phyloP scores from a whole-genome alignment of 2,888 invertebrate species.

The Acleris laterana region DNA sequence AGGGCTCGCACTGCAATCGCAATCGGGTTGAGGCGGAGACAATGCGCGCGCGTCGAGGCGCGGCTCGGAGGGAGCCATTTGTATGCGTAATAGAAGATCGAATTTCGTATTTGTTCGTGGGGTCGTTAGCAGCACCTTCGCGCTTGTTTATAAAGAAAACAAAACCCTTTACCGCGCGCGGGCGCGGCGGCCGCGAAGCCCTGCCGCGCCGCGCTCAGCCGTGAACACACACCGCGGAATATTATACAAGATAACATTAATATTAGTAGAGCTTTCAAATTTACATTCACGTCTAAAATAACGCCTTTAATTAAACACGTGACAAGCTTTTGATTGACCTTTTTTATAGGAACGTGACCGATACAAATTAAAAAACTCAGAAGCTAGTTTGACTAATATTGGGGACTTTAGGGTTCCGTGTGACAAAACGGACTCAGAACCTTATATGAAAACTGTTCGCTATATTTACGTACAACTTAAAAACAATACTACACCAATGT shows the following conservation, averaged over 20 bases:
- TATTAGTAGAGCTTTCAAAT: slow-evolving; percentile 19
- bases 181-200: slow-evolving; percentile 54
- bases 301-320: slow-evolving; percentile 29
- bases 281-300: slow-evolving; percentile 14
- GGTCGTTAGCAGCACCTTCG: slow-evolving; percentile 82
- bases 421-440: not conserved
- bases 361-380: slow-evolving; percentile 27
- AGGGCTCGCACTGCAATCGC: slow-evolving; percentile 57
- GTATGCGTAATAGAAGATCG: slow-evolving; percentile 83
- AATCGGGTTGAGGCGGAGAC: slow-evolving; percentile 70
- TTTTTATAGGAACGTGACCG: slow-evolving; percentile 23
- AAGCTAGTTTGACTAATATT: slow-evolving; percentile 25
- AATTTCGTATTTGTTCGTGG: slow-evolving; percentile 83
- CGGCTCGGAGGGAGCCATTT: slow-evolving; percentile 69
- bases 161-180: slow-evolving; percentile 71
- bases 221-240: slow-evolving; percentile 33
- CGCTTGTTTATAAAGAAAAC: slow-evolving; percentile 82
- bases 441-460: not conserved
- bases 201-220: slow-evolving; percentile 47
- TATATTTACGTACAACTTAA: too few species aligned
- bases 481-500: too few species aligned
- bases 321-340: slow-evolving; percentile 12
- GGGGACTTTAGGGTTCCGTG: not conserved
- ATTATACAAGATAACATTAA: slow-evolving; percentile 24
- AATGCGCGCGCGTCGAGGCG: slow-evolving; percentile 62